Evolutionary conservation across 2,888 invertebrate genomes (phyloP).

Genomic region (Scaptomyza flava): DNA sequence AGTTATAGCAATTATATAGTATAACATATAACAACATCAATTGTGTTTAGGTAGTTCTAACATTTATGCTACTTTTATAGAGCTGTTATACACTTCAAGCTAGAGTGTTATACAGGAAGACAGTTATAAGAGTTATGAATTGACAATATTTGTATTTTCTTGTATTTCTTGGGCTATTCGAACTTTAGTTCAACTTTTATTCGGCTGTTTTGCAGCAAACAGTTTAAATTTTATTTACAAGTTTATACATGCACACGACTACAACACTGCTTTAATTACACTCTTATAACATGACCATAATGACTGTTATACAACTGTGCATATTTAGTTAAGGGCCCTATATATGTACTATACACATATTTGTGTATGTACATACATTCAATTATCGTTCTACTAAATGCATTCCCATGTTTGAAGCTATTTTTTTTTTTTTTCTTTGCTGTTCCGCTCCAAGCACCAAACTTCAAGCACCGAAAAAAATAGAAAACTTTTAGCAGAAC

Average conservation of each 20-base stretch:
- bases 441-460: constrained; percentile 16
- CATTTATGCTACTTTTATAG: constrained; percentile 11
- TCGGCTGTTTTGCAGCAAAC: no score
- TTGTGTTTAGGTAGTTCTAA: background rate
- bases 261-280: no score
- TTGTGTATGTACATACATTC: constrained; percentile 10
- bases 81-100: no score
- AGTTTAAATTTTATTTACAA: background rate
- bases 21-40: background rate
- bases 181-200: no score
- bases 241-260: no score
- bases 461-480: background rate
- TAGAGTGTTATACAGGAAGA: no score
- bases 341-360: background rate
- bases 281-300: background rate
- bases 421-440: constrained; percentile 20
- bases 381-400: constrained; percentile 50
- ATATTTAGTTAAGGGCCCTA: constrained; percentile 12
- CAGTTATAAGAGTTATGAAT: no score
- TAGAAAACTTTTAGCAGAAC: constrained; percentile 38
- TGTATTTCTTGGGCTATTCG: no score
- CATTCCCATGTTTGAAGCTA: constrained; percentile 46
- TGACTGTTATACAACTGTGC: constrained; percentile 6
- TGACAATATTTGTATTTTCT: no score
- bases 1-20: background rate